Base-by-base conservation (phyloP, 2,888 invertebrate species). In the Nemoura dubitans region DNA sequence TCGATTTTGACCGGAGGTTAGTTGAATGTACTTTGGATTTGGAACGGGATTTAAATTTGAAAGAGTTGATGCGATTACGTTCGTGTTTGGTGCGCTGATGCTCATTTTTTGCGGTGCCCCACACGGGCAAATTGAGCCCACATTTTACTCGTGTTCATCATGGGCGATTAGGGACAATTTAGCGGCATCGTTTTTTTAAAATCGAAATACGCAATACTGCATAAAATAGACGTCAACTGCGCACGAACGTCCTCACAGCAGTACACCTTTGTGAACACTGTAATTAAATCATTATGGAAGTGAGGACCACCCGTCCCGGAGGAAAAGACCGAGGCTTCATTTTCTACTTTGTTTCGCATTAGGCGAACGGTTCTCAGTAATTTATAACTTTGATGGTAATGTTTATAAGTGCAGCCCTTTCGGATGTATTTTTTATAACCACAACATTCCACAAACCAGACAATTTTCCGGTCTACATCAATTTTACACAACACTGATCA, bases 271-370 rank as follows among this genome's bases (percentile, higher is more conserved):
- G 7, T 6, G 5, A 30, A 81, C 30, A n/a, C 14, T 81, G 29
- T 81, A 28, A 81, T 81, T 81, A 81, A 81, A 81, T 81, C 25
- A 28, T 81, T 30, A n/a, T 30, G 27, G n/a, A 81, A 81, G 81
- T 81, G 81, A 29, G 81, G 81, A 81, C 81, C 81, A 81, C 81
- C 81, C 81, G 30, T 26, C 81, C 30, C n/a, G 28, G 59, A 59
- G 59, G 59, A 59, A 6, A 59, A 59, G 59, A 59, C 14, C 14
- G 16, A 7, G 14, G 2, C 21, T 21, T 59, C 14, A 10, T 59
- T 14, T 21, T 59, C 59, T 59, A 59, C 59, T 59, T 59, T 59
- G 59, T 59, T 59, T 59, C 59, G 59, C 59, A 59, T 59, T 59
- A 59, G 59, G 21, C 59, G 14, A 59, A 59, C 59, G 59, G 16